Evolutionary conservation across 2,797 vertebrate species (phyloP), one percentile per base, ranked within the genome.

Genomic region (Furcifer pardalis): DNA sequence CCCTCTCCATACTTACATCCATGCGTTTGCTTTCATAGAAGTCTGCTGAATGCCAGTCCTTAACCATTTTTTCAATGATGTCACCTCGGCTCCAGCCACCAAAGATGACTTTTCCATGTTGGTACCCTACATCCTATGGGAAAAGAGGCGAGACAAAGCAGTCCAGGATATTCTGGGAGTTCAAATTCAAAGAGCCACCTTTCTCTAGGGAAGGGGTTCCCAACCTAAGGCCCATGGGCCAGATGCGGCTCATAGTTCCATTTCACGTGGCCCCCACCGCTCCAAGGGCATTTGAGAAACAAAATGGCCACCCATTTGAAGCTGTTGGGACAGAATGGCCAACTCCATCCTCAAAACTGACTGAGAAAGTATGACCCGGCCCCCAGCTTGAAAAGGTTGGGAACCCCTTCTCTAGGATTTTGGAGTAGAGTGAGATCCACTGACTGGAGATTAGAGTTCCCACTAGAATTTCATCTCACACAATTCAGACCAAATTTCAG

Each of bases 41-140:
- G 93, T 98, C 98, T 0, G 97, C 96, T 0, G 97, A 97, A 10
- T 96, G 95, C 72, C 97, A 96, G 89, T 99, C 98, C 73, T 96
- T 97, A 88, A 99, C 95, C 97, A 99, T 98, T 94, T 98, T 98
- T 89, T 97, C 94, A 1, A 99, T 98, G 89, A 99, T 95, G 88
- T 98, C 97, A 0, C 98, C 97, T 0, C 97, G 96, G 87, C 95
- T 97, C 98, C 98, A 99, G 82, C 97, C 97, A 0, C 97, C 97
- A 8, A 99, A 99, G 84, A 99, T 89, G 30, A 98, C 88, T 86
- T 97, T 98, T 37, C 98, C 98, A 0, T 99, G 97, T 88, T 98
- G 97, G 91, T 96, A 98, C 17, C 98, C 98, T 23, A 99, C 97
- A 2, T 98, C 97, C 98, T 99, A 94, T 19, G 1, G 25, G 35